phyloP scores from a whole-genome alignment of 23 tunicate genomes.

The Ciona savignyi region DNA sequence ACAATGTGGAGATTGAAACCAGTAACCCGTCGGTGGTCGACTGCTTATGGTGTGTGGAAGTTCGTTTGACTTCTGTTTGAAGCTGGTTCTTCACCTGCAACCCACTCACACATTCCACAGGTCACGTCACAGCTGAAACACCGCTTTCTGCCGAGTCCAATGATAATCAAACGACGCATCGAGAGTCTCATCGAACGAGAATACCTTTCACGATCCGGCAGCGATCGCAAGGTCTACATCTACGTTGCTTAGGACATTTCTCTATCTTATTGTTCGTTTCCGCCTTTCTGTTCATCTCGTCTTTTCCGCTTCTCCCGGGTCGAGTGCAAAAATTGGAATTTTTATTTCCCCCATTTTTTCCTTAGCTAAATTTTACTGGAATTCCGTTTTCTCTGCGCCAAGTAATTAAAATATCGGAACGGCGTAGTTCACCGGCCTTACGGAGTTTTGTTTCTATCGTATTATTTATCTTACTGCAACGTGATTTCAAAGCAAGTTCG shows the following conservation, averaged over 20 bases:
- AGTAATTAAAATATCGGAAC: no score
- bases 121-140: constrained; percentile 74
- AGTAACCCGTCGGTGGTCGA: no score
- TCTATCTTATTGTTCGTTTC: neutral
- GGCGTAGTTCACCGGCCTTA: no score
- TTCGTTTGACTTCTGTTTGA: no score
- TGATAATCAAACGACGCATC: constrained; percentile 90
- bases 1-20: no score
- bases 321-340: neutral
- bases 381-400: no score
- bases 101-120: no score
- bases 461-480: no score
- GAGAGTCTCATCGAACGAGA: constrained; percentile 97
- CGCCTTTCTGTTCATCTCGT: neutral
- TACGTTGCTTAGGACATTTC: constrained; percentile 70
- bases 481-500: no score
- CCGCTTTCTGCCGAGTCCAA: constrained; percentile 88
- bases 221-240: constrained; percentile 90
- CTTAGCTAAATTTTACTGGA: neutral
- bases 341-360: neutral
- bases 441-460: no score
- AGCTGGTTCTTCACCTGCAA: no score
- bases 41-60: no score
- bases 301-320: neutral
- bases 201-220: constrained; percentile 72